Evolutionary conservation across 2,797 vertebrate species (phyloP).

Genomic region (Acestrorhynchus altus): DNA sequence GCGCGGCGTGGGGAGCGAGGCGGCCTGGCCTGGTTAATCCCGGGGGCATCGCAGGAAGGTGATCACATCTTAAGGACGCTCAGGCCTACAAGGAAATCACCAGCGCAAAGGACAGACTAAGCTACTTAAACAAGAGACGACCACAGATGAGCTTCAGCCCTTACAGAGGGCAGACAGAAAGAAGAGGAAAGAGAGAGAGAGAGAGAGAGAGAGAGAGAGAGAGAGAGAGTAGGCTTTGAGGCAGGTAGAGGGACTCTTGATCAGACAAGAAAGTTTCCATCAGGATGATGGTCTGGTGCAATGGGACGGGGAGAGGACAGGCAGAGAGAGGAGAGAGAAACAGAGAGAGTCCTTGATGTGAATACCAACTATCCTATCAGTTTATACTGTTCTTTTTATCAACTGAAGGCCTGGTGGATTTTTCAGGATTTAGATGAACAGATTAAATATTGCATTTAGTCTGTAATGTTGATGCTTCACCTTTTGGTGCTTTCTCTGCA

Average conservation of each 20-base stretch:
- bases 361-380: slow-evolving; percentile 42
- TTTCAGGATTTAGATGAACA: slow-evolving; percentile 56
- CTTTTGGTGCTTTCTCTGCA: slow-evolving; percentile 40
- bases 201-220: slow-evolving; percentile 16
- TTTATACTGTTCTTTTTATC: slow-evolving; percentile 50
- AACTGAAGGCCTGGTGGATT: slow-evolving; percentile 51
- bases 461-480: slow-evolving; percentile 44
- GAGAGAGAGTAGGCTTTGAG: slow-evolving; percentile 77
- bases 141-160: slow-evolving; percentile 88
- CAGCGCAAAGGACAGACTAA: slow-evolving; percentile 89
- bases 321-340: slow-evolving; percentile 26
- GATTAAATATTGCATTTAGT: slow-evolving; percentile 51
- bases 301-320: slow-evolving; percentile 32
- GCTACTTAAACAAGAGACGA: slow-evolving; percentile 96
- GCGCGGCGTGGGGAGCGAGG: slow-evolving; percentile 84
- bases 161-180: slow-evolving; percentile 85
- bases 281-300: slow-evolving; percentile 76
- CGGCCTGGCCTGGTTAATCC: slow-evolving; percentile 95
- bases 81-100: slow-evolving; percentile 96
- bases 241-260: slow-evolving; percentile 80
- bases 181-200: not conserved
- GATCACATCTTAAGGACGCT: slow-evolving; percentile 96
- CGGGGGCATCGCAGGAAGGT: slow-evolving; percentile 93
- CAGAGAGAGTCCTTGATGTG: slow-evolving; percentile 52
- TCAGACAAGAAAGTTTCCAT: slow-evolving; percentile 85